Percentiles rank a stretch among this genome's conserved stretches.
These are phyloP conservation scores for Heliothis subflexa DNA, from an alignment of 1,140 invertebrate genomes.

Conservation along the genomic window DNA sequence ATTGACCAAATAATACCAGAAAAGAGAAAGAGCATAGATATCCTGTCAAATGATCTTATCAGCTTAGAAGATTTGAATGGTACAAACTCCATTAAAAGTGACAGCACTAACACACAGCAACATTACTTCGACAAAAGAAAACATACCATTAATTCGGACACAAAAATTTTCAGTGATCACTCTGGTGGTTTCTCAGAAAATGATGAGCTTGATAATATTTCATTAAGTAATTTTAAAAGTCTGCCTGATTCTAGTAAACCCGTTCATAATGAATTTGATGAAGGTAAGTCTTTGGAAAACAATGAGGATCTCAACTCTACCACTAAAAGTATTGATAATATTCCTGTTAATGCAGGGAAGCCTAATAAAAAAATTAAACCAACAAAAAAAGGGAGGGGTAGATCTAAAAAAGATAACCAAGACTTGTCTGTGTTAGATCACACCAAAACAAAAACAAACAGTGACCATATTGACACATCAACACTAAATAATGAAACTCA, in stretches of 20 bases:
- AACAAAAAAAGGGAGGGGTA: conserved; percentile 31
- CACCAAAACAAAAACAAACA: not conserved
- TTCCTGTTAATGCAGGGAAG: not conserved
- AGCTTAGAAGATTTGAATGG: conserved; percentile 3
- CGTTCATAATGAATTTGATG: not conserved
- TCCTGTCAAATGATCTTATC: not conserved
- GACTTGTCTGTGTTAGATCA: not conserved
- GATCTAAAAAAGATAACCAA: conserved; percentile 33
- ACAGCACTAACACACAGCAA: not conserved
- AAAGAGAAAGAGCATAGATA: not conserved
- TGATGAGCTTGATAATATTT: conserved; percentile 31
- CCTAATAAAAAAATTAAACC: conserved; percentile 9
- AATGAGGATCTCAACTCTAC: not conserved
- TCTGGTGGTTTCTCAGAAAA: not conserved
- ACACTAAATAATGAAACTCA: not conserved
- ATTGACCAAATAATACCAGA: not conserved
- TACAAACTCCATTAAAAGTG: not conserved
- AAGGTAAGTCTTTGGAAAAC: not conserved
- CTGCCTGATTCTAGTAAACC: not conserved
- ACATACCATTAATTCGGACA: not conserved
- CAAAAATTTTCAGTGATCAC: conserved; percentile 5
- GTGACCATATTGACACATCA: not conserved
- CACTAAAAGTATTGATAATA: not conserved
- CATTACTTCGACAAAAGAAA: not conserved
- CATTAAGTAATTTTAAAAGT: conserved; percentile 35